Evolutionary conservation across 1,140 invertebrate genomes (phyloP).

Genomic region (Drosophila sproati): DNA sequence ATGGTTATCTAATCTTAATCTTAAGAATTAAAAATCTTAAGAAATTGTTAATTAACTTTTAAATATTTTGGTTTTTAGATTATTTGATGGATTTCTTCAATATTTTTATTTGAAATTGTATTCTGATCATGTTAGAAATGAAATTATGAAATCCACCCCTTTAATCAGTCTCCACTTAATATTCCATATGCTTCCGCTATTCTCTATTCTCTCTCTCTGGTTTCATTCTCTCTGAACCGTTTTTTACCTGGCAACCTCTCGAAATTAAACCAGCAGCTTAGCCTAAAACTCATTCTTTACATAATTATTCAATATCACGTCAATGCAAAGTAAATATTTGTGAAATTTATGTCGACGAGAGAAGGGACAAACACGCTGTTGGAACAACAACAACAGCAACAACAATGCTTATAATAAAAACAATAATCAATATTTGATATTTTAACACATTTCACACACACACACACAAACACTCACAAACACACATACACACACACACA

Average conservation of each 20-base stretch:
- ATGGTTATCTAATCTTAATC: not conserved
- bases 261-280: slow-evolving; percentile 18
- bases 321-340: slow-evolving; percentile 78
- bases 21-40: too few relatives aligned
- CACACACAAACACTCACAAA: not conserved
- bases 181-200: not conserved
- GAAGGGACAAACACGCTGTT: slow-evolving; percentile 42
- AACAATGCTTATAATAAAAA: slow-evolving; percentile 73
- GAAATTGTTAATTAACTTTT: too few relatives aligned
- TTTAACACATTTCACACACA: slow-evolving; percentile 78
- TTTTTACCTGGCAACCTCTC: not conserved
- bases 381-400: slow-evolving; percentile 41
- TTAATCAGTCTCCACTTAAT: not conserved
- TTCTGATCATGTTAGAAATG: not conserved
- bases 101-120: not conserved
- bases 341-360: slow-evolving; percentile 61
- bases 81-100: too few relatives aligned
- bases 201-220: not conserved
- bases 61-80: too few relatives aligned
- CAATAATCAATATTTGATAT: slow-evolving; percentile 82
- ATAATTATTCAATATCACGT: slow-evolving; percentile 82
- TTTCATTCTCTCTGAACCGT: not conserved
- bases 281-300: slow-evolving; percentile 61
- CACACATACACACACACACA: slow-evolving; percentile 9
- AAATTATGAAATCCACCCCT: too few relatives aligned